phyloP scores from a whole-genome alignment of 2,888 invertebrate genomes.

The Spisula subtruncata region DNA sequence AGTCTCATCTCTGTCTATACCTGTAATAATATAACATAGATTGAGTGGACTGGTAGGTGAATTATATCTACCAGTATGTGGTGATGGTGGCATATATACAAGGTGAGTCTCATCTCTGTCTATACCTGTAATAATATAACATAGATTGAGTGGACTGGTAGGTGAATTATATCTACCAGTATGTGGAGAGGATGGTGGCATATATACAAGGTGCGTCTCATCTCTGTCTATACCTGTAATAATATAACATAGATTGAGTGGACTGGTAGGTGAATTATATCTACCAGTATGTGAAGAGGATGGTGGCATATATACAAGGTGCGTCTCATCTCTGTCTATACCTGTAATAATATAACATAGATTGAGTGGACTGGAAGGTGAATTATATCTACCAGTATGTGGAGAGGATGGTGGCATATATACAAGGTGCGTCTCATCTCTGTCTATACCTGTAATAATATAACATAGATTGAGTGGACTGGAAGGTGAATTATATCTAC shows the following conservation, averaged over 20 bases:
- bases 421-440: neutral
- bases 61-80: too few species aligned
- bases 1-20: neutral
- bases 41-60: too few species aligned
- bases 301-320: neutral
- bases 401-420: neutral
- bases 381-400: neutral
- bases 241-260: neutral
- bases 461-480: neutral
- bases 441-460: neutral
- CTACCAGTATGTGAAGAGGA: neutral
- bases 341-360: neutral
- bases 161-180: neutral
- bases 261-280: neutral
- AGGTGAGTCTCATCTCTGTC: neutral
- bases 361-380: neutral
- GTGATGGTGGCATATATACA: neutral
- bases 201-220: neutral
- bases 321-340: neutral
- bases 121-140: neutral
- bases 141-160: neutral
- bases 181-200: neutral
- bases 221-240: neutral
- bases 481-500: neutral
- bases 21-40: neutral